Conservation (phyloP, 2,797 vertebrate species). For the Chiroxiphia lanceolata region DNA sequence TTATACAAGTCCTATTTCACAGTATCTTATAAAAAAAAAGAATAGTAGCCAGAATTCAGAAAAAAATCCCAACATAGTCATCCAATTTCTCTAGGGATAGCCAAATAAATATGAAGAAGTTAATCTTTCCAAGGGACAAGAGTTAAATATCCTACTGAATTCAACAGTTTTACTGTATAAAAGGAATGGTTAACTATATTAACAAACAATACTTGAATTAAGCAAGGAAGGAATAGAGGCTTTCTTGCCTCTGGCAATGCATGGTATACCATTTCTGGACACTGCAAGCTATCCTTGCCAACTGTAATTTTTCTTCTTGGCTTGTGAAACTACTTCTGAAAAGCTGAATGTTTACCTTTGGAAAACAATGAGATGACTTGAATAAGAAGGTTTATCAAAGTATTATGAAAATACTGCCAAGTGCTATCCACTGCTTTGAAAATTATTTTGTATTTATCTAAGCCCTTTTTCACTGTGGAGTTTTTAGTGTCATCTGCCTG, state of each 20-base stretch:
- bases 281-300: not conserved
- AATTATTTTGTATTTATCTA: not conserved
- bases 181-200: not conserved
- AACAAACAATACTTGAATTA: not conserved
- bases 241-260: not conserved
- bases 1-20: not conserved
- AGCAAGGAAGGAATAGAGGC: not conserved
- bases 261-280: not conserved
- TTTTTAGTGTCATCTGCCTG: not conserved
- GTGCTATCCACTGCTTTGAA: not conserved
- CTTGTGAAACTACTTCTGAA: not conserved
- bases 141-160: not conserved
- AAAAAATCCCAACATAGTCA: not conserved
- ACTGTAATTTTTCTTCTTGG: not conserved
- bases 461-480: not conserved
- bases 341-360: not conserved
- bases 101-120: not conserved
- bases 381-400: not conserved
- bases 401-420: not conserved
- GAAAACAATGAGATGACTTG: not conserved
- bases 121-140: not conserved
- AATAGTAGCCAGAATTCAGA: not conserved
- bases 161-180: not conserved
- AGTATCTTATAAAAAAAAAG: not conserved
- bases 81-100: not conserved